phyloP scores from a whole-genome alignment of 1,140 invertebrate genomes.

The Hycleus cichorii region DNA sequence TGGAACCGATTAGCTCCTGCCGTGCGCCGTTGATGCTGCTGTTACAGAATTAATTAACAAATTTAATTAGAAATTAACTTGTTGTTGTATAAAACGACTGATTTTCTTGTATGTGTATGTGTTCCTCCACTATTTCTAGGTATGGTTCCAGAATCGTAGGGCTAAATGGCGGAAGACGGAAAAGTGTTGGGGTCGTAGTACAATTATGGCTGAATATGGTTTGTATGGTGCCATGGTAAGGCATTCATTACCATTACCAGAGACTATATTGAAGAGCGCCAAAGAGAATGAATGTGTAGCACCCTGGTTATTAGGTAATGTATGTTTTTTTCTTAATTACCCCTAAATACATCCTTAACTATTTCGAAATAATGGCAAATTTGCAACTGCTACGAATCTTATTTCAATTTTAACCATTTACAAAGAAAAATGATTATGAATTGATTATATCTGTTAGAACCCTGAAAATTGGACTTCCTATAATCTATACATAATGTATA shows the following conservation, averaged over 20 bases:
- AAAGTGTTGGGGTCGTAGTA: constrained; percentile 98
- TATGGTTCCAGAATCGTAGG: constrained; percentile 97
- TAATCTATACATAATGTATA: too few species aligned
- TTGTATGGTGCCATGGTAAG: constrained; percentile 98
- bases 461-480: too few species aligned
- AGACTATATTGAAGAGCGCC: constrained; percentile 93
- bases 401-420: too few species aligned
- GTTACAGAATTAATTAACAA: constrained; percentile 49
- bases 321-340: constrained; percentile 28
- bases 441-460: too few species aligned
- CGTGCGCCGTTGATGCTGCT: constrained; percentile 8
- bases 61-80: constrained; percentile 55
- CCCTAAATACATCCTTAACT: neutral
- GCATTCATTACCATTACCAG: constrained; percentile 93
- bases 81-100: constrained; percentile 39
- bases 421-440: too few species aligned
- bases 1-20: constrained; percentile 38
- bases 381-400: too few species aligned
- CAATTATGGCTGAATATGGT: constrained; percentile 99
- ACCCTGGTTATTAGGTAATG: constrained; percentile 93
- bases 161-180: constrained; percentile 99
- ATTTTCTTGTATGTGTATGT: neutral
- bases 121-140: constrained; percentile 51
- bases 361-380: neutral
- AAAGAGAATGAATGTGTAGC: constrained; percentile 93